phyloP scores from a whole-genome alignment of 2,888 invertebrate species.

The Mechanitis messenoides region DNA sequence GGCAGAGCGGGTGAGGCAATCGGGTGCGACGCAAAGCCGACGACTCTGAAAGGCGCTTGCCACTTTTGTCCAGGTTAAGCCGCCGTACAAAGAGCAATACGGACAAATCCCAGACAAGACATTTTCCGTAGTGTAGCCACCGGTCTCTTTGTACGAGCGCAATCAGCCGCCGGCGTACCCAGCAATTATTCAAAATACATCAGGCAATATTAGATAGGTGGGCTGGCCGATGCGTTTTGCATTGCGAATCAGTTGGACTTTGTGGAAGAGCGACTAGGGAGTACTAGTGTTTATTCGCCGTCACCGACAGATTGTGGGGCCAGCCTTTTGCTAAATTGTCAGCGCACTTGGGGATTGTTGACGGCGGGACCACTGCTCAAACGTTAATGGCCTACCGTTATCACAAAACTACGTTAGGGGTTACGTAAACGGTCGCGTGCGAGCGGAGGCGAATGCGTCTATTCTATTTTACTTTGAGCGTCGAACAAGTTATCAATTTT shows the following conservation, averaged over 20 bases:
- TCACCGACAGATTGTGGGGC: constrained; percentile 56
- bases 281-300: constrained; percentile 53
- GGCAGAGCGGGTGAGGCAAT: constrained; percentile 13
- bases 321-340: constrained; percentile 61
- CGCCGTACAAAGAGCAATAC: constrained; percentile 34
- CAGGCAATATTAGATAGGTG: constrained; percentile 73
- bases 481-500: constrained; percentile 11
- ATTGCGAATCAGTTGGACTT: constrained; percentile 72
- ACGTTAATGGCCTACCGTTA: constrained; percentile 39
- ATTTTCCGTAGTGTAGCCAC: constrained; percentile 52
- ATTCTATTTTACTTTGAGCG: constrained; percentile 16
- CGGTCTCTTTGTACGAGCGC: constrained; percentile 60
- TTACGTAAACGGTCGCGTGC: constrained; percentile 22
- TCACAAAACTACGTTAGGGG: constrained; percentile 37
- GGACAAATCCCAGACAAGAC: constrained; percentile 57
- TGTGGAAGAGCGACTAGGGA: constrained; percentile 55
- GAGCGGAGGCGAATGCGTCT: constrained; percentile 22
- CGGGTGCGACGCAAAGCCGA: constrained; percentile 17
- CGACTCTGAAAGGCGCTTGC: constrained; percentile 21
- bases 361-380: constrained; percentile 37
- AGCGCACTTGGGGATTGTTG: constrained; percentile 48
- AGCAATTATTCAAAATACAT: constrained; percentile 76
- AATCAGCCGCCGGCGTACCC: constrained; percentile 59
- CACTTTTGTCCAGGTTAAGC: constrained; percentile 32
- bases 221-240: constrained; percentile 69